These are phyloP conservation scores for Heterodera schachtii DNA, from an alignment of 1,140 invertebrate species.

Conservation along the genomic window DNA sequence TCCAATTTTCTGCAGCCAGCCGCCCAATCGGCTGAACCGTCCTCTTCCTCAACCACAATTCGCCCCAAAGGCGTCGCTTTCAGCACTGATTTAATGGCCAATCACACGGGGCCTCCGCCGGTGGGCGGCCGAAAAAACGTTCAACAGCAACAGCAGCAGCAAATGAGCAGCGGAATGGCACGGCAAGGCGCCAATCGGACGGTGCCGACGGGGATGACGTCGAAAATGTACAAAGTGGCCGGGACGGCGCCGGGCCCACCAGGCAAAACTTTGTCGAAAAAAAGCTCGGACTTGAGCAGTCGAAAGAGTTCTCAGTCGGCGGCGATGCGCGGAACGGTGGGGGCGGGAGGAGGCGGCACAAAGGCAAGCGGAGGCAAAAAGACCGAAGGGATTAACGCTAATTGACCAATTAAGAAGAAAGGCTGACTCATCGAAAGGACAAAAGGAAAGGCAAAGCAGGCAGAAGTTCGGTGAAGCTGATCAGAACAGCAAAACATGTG, in stretches of 20 bases:
- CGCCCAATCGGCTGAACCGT: slow-evolving; percentile 8
- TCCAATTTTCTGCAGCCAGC: slow-evolving; percentile 84
- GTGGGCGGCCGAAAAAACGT: neutral
- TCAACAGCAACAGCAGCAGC: slow-evolving; percentile 16
- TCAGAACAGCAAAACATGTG: no score
- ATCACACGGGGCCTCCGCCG: slow-evolving; percentile 2
- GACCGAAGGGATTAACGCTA: neutral
- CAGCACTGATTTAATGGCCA: slow-evolving; percentile 36
- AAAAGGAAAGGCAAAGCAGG: no score
- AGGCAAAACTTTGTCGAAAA: slow-evolving; percentile 32
- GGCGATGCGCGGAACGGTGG: neutral
- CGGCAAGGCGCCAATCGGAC: neutral
- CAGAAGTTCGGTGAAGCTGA: no score
- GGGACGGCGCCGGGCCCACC: neutral
- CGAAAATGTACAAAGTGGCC: slow-evolving; percentile 15
- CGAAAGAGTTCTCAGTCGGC: slow-evolving; percentile 22
- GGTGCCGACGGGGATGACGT: slow-evolving; percentile 4
- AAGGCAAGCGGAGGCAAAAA: neutral
- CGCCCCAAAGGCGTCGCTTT: slow-evolving; percentile 55
- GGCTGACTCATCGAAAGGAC: neutral
- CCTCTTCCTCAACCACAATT: neutral
- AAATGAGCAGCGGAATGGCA: neutral
- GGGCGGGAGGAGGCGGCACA: neutral
- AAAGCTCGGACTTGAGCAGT: slow-evolving; percentile 33
- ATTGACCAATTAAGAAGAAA: slow-evolving; percentile 9